Percentiles rank a stretch among this genome's conserved stretches.
These are phyloP conservation scores for Falcunculus frontatus DNA, from an alignment of 2,113 vertebrate species.

Conservation along the genomic window DNA sequence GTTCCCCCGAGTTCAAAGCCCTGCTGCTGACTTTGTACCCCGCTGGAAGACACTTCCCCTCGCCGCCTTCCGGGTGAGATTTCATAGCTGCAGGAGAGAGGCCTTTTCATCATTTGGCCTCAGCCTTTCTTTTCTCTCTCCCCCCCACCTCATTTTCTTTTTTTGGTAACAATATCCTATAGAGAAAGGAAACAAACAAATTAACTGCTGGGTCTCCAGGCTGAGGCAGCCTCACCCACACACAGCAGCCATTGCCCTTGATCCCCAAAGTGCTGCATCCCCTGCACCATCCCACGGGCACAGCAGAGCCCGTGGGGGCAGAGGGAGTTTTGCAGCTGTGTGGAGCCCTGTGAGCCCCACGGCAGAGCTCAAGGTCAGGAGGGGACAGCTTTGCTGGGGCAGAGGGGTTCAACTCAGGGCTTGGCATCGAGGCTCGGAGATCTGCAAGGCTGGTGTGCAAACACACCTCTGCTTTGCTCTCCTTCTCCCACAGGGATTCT, in stretches of 20 bases:
- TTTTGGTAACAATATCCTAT: constrained; percentile 48
- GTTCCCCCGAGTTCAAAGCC: constrained; percentile 62
- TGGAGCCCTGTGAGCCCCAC: background rate
- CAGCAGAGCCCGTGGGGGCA: background rate
- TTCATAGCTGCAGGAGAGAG: constrained; percentile 55
- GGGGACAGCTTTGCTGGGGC: background rate
- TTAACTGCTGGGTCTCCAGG: background rate
- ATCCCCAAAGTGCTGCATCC: background rate
- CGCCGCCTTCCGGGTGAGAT: constrained; percentile 30
- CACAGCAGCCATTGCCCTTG: background rate
- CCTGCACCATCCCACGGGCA: background rate
- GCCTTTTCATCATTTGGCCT: constrained; percentile 25
- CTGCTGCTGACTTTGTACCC: constrained; percentile 57
- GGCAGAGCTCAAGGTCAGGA: background rate
- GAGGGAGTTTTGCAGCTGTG: background rate
- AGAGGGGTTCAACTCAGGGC: background rate
- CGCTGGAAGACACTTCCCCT: constrained; percentile 37
- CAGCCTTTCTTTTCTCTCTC: background rate
- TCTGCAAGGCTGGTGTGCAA: background rate
- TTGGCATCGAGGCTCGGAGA: background rate
- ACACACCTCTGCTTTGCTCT: background rate
- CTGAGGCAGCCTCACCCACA: constrained; percentile 7
- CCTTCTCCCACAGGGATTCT: background rate
- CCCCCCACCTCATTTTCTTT: background rate
- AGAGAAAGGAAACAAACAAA: constrained; percentile 44